phyloP scores from a whole-genome alignment of 2,113 vertebrate species.

The Plestiodon gilberti region DNA sequence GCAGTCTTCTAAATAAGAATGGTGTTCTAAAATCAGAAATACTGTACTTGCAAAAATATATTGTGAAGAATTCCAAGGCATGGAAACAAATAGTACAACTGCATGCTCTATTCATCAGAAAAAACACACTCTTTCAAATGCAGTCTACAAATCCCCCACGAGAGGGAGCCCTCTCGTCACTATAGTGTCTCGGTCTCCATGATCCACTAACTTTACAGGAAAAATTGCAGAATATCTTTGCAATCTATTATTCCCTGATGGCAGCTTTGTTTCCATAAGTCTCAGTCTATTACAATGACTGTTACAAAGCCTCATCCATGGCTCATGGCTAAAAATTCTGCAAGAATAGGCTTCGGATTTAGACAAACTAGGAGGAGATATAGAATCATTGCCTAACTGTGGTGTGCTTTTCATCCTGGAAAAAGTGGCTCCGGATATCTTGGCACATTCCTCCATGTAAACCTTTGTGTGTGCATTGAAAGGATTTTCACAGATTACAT shows the following conservation, averaged over 20 bases:
- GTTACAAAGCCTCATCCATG: constrained; percentile 1
- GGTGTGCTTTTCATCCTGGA: background rate
- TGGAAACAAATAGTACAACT: background rate
- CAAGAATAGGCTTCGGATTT: background rate
- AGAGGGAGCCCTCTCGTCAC: constrained; percentile 63
- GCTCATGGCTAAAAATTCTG: rapidly evolving
- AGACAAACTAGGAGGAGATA: background rate
- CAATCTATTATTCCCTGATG: background rate
- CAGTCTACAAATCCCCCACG: constrained; percentile 62
- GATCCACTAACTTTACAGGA: background rate
- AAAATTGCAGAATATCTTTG: constrained; percentile 16
- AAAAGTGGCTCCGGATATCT: too few species aligned
- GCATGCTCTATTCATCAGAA: constrained; percentile 27
- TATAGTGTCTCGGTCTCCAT: rapidly evolving
- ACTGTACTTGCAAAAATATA: constrained; percentile 19
- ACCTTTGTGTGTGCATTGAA: too few species aligned
- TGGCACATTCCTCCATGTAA: too few species aligned
- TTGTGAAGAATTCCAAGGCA: constrained; percentile 17
- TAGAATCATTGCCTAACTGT: background rate
- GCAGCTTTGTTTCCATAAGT: constrained; percentile 23
- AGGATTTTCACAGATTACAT: background rate
- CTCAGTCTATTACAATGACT: constrained; percentile 14
- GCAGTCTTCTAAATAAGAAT: background rate
- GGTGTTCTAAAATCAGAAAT: constrained; percentile 28
- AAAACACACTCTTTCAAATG: background rate